A percentile compares a stretch with the other conserved stretches of the same genome.
These are phyloP conservation scores for Drosophila setifemur DNA, from an alignment of 1,140 invertebrate species.

Conservation along the genomic window DNA sequence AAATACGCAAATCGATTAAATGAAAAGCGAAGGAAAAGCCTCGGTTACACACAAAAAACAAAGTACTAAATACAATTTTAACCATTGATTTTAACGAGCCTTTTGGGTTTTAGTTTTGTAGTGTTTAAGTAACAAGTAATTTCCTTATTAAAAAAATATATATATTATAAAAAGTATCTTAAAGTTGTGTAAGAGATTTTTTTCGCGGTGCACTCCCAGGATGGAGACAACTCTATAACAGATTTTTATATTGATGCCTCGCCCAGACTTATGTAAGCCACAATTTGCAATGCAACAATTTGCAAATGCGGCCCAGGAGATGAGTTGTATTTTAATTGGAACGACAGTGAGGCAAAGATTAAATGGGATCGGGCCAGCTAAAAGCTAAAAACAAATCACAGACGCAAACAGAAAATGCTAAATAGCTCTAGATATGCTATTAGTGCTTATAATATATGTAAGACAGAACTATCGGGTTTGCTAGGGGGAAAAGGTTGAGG, in stretches of 20 bases:
- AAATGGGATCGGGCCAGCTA: slow-evolving; percentile 25
- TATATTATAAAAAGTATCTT: neutral
- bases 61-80: neutral
- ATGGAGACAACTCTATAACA: slow-evolving; percentile 18
- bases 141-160: too few species aligned
- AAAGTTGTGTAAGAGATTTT: neutral
- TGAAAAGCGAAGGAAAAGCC: slow-evolving; percentile 47
- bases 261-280: slow-evolving; percentile 43
- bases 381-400: slow-evolving; percentile 1
- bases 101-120: too few species aligned
- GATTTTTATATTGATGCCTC: slow-evolving; percentile 21
- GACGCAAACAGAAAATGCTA: slow-evolving; percentile 11
- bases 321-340: slow-evolving; percentile 77
- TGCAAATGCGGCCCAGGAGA: slow-evolving; percentile 73
- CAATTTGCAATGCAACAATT: slow-evolving; percentile 60
- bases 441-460: slow-evolving; percentile 26
- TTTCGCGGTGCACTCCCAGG: neutral
- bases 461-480: slow-evolving; percentile 25
- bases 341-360: slow-evolving; percentile 39
- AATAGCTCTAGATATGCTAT: slow-evolving; percentile 30
- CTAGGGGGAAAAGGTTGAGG: neutral
- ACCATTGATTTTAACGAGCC: too few species aligned
- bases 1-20: slow-evolving; percentile 78
- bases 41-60: neutral
- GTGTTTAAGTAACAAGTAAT: too few species aligned